These are phyloP conservation scores for Anolis carolinensis DNA, from an alignment of 2,113 vertebrate species.

Conservation along the genomic window DNA sequence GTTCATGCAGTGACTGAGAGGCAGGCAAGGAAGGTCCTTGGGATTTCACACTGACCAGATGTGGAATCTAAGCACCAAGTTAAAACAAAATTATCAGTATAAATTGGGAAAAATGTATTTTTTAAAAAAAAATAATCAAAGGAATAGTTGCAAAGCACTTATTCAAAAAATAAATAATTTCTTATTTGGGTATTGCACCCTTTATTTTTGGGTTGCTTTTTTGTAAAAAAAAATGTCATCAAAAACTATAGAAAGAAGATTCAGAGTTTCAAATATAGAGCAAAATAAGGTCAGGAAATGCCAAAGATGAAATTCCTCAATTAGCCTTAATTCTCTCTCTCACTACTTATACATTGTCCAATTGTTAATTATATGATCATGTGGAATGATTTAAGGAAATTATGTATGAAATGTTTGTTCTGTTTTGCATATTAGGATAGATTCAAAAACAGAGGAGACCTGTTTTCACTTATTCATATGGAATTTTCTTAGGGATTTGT, in stretches of 20 bases:
- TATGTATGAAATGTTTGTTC: slow-evolving; percentile 7
- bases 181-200: not conserved
- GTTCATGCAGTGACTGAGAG: slow-evolving; percentile 97
- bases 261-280: slow-evolving; percentile 3
- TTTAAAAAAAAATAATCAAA: slow-evolving; percentile 21
- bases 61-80: slow-evolving; percentile 80
- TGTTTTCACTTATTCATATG: slow-evolving; percentile 45
- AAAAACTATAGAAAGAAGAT: slow-evolving; percentile 41
- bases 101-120: slow-evolving; percentile 36
- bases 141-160: slow-evolving; percentile 50
- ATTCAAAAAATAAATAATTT: slow-evolving; percentile 27
- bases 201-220: not conserved
- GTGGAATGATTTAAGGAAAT: slow-evolving; percentile 9
- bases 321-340: not conserved
- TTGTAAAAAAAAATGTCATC: not conserved
- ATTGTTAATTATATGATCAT: not conserved
- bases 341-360: fast-evolving
- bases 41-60: slow-evolving; percentile 95
- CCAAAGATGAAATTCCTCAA: not conserved
- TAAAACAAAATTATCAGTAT: slow-evolving; percentile 67
- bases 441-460: slow-evolving; percentile 33
- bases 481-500: slow-evolving; percentile 37
- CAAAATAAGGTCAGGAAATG: slow-evolving; percentile 4
- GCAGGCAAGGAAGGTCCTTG: slow-evolving; percentile 93
- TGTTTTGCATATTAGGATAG: not conserved